Percentiles rank a stretch among this genome's conserved stretches.
Evolutionary conservation across 2,797 vertebrate species (phyloP).

Genomic region (Cuculus canorus): DNA sequence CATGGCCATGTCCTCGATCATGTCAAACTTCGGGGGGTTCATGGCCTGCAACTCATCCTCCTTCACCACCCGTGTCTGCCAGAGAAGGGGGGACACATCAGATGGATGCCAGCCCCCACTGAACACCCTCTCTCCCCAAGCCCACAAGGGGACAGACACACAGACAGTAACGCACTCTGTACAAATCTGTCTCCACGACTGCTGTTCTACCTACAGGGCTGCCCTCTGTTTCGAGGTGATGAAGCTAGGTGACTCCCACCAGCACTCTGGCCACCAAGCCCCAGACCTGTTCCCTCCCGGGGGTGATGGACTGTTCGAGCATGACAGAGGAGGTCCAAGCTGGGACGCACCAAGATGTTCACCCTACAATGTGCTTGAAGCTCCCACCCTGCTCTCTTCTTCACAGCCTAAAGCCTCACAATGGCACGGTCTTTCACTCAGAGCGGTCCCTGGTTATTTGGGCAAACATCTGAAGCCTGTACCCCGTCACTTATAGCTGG

Average conservation of each 20-base stretch:
- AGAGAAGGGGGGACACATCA: rapidly evolving
- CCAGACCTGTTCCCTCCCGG: not conserved
- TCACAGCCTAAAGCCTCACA: not conserved
- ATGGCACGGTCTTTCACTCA: not conserved
- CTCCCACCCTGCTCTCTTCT: not conserved
- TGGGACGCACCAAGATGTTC: not conserved
- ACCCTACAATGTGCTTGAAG: not conserved
- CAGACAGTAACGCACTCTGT: not conserved
- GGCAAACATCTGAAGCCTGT: slow-evolving; percentile 46
- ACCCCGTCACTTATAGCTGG: slow-evolving; percentile 27
- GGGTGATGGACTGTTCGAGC: not conserved
- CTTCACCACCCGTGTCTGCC: slow-evolving; percentile 82
- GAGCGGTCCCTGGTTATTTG: not conserved
- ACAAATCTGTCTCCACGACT: not conserved
- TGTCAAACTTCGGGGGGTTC: slow-evolving; percentile 92
- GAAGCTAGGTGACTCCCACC: not conserved
- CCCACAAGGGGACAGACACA: rapidly evolving
- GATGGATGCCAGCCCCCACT: not conserved
- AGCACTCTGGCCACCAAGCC: not conserved
- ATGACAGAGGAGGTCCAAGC: not conserved
- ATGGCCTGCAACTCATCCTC: slow-evolving; percentile 86
- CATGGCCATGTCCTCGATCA: slow-evolving; percentile 95
- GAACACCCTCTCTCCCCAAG: not conserved
- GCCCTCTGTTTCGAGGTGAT: rapidly evolving
- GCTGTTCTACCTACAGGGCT: not conserved